These are phyloP conservation scores for Aulostomus chinensis DNA, from an alignment of 2,797 vertebrate genomes.

Conservation along the genomic window DNA sequence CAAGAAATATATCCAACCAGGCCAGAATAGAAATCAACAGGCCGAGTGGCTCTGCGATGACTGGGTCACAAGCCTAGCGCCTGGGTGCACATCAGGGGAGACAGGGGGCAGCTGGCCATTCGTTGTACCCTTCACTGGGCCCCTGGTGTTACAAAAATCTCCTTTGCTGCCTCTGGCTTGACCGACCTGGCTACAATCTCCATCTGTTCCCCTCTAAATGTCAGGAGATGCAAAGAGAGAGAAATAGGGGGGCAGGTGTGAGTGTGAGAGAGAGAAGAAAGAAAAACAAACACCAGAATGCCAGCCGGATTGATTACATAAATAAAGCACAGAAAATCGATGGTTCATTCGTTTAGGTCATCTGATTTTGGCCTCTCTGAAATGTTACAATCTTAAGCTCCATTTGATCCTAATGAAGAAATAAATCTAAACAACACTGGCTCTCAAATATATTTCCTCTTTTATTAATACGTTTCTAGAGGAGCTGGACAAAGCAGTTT, in stretches of 20 bases:
- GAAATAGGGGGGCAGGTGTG: conserved; percentile 41
- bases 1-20: conserved; percentile 24
- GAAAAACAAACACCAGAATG: conserved; percentile 14
- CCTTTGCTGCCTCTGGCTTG: conserved; percentile 63
- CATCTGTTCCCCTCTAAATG: conserved; percentile 75
- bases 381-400: conserved; percentile 10
- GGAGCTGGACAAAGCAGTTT: background rate
- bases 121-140: conserved; percentile 50
- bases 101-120: conserved; percentile 62
- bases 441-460: background rate
- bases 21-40: conserved; percentile 30
- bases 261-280: conserved; percentile 16
- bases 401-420: background rate
- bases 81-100: conserved; percentile 35
- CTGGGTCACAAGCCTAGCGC: conserved; percentile 38
- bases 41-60: conserved; percentile 5
- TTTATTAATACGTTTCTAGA: conserved; percentile 4
- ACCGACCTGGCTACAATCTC: conserved; percentile 60
- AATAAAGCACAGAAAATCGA: conserved; percentile 41
- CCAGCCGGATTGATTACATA: conserved; percentile 35
- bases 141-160: conserved; percentile 62
- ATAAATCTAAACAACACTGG: background rate
- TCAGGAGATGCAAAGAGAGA: conserved; percentile 54
- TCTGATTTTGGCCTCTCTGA: too few relatives aligned
- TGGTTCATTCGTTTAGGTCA: conserved; percentile 27